Percentiles rank a stretch among this genome's conserved stretches.
These are phyloP conservation scores for Ceryle rudis DNA, from an alignment of 2,797 vertebrate genomes.

Conservation along the genomic window DNA sequence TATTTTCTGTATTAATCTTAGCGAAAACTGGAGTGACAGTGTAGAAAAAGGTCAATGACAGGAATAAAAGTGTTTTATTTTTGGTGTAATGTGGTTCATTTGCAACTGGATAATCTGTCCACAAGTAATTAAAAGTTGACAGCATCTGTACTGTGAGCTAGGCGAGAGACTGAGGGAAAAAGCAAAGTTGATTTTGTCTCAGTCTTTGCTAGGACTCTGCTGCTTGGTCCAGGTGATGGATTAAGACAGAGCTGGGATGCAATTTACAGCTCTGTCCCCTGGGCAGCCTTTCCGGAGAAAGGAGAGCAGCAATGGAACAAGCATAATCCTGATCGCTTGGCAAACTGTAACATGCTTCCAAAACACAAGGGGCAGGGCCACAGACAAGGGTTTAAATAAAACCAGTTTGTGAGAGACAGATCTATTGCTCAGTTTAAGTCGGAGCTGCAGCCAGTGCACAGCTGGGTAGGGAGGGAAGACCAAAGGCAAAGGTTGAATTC, in stretches of 20 bases:
- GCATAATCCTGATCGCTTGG: not conserved
- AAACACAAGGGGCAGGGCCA: conserved; percentile 22
- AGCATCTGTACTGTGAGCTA: not conserved
- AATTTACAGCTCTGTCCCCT: conserved; percentile 49
- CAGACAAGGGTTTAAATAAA: conserved; percentile 15
- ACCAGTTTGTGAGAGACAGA: not conserved
- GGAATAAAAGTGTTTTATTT: conserved; percentile 21
- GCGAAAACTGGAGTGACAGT: not conserved
- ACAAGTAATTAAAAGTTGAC: not conserved
- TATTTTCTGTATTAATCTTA: not conserved
- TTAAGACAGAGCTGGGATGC: conserved; percentile 10
- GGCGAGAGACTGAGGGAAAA: not conserved
- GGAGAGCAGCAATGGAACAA: not conserved
- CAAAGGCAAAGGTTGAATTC: not conserved
- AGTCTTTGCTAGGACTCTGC: not conserved
- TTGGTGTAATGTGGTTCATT: not conserved
- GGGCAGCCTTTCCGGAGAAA: conserved; percentile 7
- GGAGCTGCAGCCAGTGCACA: not conserved
- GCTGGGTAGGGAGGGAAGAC: not conserved
- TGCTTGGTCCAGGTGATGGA: conserved; percentile 37
- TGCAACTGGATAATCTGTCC: not conserved
- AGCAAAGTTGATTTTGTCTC: conserved; percentile 27
- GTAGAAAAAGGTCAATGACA: not conserved
- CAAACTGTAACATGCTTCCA: conserved; percentile 1
- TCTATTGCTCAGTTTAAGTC: not conserved